Conservation (phyloP, 2,113 vertebrate genomes). For the Sphaerodactylus townsendi region DNA sequence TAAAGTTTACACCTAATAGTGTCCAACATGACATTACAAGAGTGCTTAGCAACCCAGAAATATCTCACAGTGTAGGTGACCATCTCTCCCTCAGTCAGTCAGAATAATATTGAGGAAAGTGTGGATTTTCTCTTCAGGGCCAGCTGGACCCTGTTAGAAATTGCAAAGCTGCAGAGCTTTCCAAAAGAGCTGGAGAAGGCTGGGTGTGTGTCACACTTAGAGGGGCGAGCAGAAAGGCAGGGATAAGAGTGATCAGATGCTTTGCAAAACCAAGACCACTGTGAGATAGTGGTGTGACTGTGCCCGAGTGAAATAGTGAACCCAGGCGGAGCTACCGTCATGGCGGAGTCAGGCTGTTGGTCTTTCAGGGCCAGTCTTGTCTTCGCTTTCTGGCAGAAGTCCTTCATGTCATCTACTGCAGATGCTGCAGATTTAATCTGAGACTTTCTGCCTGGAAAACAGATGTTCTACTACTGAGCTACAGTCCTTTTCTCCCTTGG, state of each 20-base stretch:
- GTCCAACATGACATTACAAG: background rate
- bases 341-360: no score
- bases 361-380: no score
- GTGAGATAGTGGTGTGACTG: no score
- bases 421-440: no score
- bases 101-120: slow-evolving; percentile 5
- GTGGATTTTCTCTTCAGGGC: background rate
- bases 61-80: background rate
- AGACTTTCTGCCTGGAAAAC: no score
- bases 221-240: background rate
- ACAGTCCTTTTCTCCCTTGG: background rate
- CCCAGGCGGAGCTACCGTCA: no score
- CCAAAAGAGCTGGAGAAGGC: background rate
- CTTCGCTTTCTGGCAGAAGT: no score
- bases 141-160: background rate
- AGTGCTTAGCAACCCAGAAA: background rate
- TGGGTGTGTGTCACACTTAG: background rate
- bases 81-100: background rate
- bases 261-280: no score
- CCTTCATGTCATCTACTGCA: no score
- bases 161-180: background rate
- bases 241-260: no score
- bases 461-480: no score
- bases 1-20: background rate
- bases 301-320: no score